These are phyloP conservation scores for Chaenodraco wilsoni DNA, from an alignment of 2,797 vertebrate species.

Conservation along the genomic window DNA sequence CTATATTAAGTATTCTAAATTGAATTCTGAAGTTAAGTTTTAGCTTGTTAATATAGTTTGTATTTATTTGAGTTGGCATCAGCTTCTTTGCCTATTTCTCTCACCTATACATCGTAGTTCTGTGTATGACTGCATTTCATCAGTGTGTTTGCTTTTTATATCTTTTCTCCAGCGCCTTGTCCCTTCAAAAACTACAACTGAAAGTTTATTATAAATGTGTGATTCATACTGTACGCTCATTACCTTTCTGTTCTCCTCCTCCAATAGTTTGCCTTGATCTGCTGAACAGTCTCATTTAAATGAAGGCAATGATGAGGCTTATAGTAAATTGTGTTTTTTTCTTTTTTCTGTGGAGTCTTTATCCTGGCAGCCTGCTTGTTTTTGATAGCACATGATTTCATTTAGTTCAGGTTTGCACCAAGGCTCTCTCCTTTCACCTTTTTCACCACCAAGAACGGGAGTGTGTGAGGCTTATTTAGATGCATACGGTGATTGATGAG, in stretches of 20 bases:
- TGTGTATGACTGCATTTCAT: constrained; percentile 2
- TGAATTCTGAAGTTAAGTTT: background rate
- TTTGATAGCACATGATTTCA: constrained; percentile 74
- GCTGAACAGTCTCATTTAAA: constrained; percentile 21
- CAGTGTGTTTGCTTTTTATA: background rate
- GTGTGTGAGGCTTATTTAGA: constrained; percentile 62
- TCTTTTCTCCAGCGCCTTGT: constrained; percentile 21
- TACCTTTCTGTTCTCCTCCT: constrained; percentile 20
- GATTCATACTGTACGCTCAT: constrained; percentile 23
- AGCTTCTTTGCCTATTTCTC: background rate
- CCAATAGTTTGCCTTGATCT: constrained; percentile 20
- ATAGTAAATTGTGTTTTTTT: constrained; percentile 23
- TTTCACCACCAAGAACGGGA: constrained; percentile 32
- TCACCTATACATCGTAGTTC: background rate
- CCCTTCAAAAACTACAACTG: constrained; percentile 15
- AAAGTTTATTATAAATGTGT: constrained; percentile 18
- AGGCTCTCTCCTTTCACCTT: constrained; percentile 55
- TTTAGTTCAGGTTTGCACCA: constrained; percentile 54
- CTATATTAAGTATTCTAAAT: background rate
- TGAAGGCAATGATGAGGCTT: constrained; percentile 25
- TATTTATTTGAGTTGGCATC: constrained; percentile 26
- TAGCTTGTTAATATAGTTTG: constrained; percentile 8
- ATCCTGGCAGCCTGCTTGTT: constrained; percentile 51
- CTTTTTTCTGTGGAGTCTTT: constrained; percentile 39
- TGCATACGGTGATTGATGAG: constrained; percentile 81